phyloP scores from a whole-genome alignment of 1,140 invertebrate species.

The Pogonus chalceus region DNA sequence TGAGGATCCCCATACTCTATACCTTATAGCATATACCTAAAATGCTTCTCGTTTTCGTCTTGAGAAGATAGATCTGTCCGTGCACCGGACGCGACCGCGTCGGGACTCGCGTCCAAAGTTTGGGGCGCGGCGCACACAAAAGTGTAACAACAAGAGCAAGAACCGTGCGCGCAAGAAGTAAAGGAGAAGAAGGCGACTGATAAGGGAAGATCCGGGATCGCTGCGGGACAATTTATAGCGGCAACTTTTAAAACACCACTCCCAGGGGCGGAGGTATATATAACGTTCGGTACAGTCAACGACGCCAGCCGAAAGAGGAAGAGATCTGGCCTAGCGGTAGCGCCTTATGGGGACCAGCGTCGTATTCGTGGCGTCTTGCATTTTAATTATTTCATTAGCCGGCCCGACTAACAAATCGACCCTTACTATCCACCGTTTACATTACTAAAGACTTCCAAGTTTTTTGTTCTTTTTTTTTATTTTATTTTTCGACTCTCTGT shows the following conservation, averaged over 20 bases:
- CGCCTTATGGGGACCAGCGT: not conserved
- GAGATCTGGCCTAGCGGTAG: not conserved
- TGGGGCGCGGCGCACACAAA: not conserved
- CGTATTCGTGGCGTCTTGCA: not conserved
- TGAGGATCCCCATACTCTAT: too few species aligned
- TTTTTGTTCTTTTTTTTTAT: too few species aligned
- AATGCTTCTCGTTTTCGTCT: too few species aligned
- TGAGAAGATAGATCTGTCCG: not conserved
- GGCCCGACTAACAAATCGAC: not conserved
- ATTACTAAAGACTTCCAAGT: not conserved
- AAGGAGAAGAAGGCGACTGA: conserved; percentile 26
- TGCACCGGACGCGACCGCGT: not conserved
- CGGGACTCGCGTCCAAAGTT: not conserved
- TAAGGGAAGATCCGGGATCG: conserved; percentile 35
- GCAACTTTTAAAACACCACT: conserved; percentile 37
- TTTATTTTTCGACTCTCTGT: too few species aligned
- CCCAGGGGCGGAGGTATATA: conserved; percentile 28
- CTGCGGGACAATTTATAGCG: conserved; percentile 36
- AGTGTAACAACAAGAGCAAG: conserved; percentile 6
- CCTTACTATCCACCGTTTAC: not conserved
- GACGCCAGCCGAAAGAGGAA: not conserved
- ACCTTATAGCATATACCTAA: too few species aligned
- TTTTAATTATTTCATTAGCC: conserved; percentile 6
- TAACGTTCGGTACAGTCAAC: conserved; percentile 33
- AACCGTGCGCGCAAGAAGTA: not conserved